Conservation (phyloP, 2,797 vertebrate species). For the Coreius guichenoti region DNA sequence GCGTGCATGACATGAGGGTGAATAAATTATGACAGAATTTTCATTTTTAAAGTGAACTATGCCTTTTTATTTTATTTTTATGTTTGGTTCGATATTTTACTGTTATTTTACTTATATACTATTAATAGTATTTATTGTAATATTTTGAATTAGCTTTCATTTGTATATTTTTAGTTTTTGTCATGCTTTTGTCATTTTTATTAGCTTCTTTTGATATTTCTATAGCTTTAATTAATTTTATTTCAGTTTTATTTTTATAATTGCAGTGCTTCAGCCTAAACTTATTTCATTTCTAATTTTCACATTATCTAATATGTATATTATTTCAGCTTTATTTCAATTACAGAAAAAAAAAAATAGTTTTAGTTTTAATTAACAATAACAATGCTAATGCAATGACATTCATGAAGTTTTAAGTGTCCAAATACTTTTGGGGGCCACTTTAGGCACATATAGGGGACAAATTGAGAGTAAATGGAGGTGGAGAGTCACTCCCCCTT, state of each 20-base stretch:
- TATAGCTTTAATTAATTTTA: background rate
- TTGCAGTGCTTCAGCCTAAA: no score
- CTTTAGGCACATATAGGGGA: conserved; percentile 14
- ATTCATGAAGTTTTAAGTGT: background rate
- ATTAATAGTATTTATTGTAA: background rate
- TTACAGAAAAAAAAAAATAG: background rate
- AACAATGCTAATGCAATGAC: background rate
- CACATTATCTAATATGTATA: background rate
- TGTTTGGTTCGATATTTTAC: background rate
- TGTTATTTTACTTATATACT: background rate
- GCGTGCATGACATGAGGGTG: background rate
- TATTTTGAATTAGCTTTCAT: background rate
- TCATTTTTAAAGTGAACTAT: background rate
- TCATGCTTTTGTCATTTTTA: background rate
- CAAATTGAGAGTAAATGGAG: conserved; percentile 52
- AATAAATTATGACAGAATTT: background rate
- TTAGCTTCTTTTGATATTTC: background rate
- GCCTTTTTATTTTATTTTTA: background rate
- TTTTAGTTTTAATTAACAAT: background rate
- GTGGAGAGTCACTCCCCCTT: conserved; percentile 61
- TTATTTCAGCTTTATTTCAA: background rate
- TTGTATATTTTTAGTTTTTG: background rate
- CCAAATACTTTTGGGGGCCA: background rate
- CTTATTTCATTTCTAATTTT: background rate
- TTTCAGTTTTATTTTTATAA: background rate